A percentile compares a stretch with the other conserved stretches of the same genome.
These are phyloP conservation scores for Megaceryle alcyon DNA, from an alignment of 2,797 vertebrate species.

Conservation along the genomic window DNA sequence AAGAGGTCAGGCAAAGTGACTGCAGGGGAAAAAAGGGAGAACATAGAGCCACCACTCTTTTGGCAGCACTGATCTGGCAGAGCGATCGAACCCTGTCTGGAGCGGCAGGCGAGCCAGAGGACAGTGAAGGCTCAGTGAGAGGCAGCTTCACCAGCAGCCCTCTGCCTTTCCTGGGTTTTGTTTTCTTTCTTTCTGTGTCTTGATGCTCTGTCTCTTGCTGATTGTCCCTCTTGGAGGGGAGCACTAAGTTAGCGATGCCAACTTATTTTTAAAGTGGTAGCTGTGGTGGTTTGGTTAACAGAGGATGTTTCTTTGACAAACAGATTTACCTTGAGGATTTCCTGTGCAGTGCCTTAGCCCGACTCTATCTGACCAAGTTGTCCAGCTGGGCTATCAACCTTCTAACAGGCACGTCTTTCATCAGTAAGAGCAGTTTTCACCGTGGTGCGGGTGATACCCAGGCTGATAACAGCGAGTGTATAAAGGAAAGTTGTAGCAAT, in stretches of 20 bases:
- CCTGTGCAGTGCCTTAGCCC: not conserved
- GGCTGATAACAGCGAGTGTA: not conserved
- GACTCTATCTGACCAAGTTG: not conserved
- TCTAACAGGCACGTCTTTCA: not conserved
- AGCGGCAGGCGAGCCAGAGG: not conserved
- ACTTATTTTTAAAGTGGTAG: not conserved
- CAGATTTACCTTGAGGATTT: not conserved
- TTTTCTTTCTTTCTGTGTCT: not conserved
- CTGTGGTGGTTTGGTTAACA: not conserved
- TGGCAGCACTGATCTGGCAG: not conserved
- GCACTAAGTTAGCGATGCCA: accelerated
- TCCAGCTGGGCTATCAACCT: not conserved
- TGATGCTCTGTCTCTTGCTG: not conserved
- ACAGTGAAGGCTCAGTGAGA: not conserved
- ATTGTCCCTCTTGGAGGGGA: not conserved
- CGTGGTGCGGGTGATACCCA: accelerated
- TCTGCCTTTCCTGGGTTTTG: not conserved
- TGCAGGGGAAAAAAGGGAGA: accelerated
- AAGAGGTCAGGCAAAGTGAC: not conserved
- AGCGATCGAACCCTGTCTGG: too few relatives aligned
- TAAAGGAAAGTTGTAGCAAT: not conserved
- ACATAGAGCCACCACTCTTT: accelerated
- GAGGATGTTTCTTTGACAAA: not conserved
- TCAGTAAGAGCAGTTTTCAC: not conserved
- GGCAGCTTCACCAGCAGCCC: not conserved